A percentile compares a stretch with the other conserved stretches of the same genome.
These are phyloP conservation scores for Nymphalis c-album DNA, from an alignment of 2,888 invertebrate genomes.

Conservation along the genomic window DNA sequence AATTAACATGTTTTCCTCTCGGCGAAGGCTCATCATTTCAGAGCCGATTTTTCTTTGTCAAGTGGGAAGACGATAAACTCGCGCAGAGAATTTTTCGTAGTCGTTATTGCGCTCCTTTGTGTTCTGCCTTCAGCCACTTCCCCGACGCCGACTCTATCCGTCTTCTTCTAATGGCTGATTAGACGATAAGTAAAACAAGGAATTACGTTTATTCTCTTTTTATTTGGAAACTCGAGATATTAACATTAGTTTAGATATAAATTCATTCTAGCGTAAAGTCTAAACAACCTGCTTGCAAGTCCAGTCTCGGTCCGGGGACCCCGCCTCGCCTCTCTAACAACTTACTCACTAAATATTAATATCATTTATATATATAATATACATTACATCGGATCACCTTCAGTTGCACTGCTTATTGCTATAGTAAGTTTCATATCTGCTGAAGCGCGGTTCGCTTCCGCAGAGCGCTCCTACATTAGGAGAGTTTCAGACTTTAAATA, in stretches of 20 bases:
- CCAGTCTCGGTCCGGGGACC: constrained; percentile 52
- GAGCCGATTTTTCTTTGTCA: constrained; percentile 49
- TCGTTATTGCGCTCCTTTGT: constrained; percentile 41
- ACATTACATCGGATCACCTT: constrained; percentile 55
- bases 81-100: constrained; percentile 38
- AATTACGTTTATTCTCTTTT: constrained; percentile 49
- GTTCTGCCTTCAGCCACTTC: constrained; percentile 26
- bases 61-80: constrained; percentile 40
- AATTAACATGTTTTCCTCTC: constrained; percentile 33
- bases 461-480: constrained; percentile 37
- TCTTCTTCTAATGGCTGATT: constrained; percentile 33
- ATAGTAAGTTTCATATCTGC: constrained; percentile 46
- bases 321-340: constrained; percentile 33
- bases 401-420: constrained; percentile 69
- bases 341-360: constrained; percentile 32
- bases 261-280: constrained; percentile 70
- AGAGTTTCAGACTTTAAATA: constrained; percentile 44
- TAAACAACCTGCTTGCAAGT: constrained; percentile 70
- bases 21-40: constrained; percentile 32
- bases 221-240: constrained; percentile 72
- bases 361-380: constrained; percentile 40
- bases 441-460: constrained; percentile 2
- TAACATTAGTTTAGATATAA: constrained; percentile 68
- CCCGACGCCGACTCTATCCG: constrained; percentile 23
- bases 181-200: constrained; percentile 46